Conservation (phyloP, 1,140 invertebrate genomes). For the Cydia pomonella region DNA sequence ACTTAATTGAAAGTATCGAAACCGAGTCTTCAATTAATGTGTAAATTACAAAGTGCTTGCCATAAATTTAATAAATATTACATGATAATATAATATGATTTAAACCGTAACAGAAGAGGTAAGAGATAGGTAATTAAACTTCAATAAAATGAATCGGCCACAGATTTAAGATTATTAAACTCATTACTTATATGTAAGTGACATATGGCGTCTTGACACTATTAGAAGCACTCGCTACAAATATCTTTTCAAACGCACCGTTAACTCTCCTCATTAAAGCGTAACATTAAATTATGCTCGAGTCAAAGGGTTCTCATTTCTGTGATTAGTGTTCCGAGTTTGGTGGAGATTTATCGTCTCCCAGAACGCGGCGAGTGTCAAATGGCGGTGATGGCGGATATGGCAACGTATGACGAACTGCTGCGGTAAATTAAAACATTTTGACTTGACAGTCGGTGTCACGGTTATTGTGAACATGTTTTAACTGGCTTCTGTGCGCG, state of each 20-base stretch:
- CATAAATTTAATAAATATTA: no score
- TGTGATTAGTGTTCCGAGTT: conserved; percentile 64
- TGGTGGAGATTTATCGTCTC: conserved; percentile 69
- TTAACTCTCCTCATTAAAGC: conserved; percentile 43
- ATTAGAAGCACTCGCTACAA: conserved; percentile 14
- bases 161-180: background rate
- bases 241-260: conserved; percentile 31
- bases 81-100: background rate
- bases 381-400: conserved; percentile 66
- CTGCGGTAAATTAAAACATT: conserved; percentile 77
- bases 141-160: background rate
- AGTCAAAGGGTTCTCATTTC: conserved; percentile 70
- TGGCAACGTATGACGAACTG: conserved; percentile 59
- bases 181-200: background rate
- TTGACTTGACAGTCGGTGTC: conserved; percentile 72
- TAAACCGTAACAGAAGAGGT: background rate
- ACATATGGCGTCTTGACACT: background rate
- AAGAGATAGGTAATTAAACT: background rate
- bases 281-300: conserved; percentile 50
- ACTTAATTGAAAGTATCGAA: no score
- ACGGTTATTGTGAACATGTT: conserved; percentile 55
- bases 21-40: no score
- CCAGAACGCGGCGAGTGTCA: conserved; percentile 58
- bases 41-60: no score
- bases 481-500: conserved; percentile 57